Conservation (phyloP, 1,140 invertebrate genomes). For the Eriocheir sinensis region DNA sequence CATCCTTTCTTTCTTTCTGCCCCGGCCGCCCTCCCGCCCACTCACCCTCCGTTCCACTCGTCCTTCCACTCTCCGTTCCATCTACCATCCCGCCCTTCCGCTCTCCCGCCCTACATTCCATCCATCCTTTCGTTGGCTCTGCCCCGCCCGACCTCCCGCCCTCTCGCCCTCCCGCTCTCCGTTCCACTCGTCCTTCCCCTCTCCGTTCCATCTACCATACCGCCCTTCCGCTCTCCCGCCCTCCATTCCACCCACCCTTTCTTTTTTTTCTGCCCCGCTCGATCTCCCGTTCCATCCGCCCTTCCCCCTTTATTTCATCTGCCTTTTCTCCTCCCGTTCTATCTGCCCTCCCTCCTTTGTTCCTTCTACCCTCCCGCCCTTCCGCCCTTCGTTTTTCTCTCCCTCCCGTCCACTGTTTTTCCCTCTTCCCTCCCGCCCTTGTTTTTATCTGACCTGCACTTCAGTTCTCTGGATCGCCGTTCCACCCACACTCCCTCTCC, state of each 20-base stretch:
- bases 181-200: background rate
- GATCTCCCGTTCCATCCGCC: background rate
- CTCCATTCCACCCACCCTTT: background rate
- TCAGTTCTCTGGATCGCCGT: no score
- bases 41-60: background rate
- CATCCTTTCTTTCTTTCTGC: background rate
- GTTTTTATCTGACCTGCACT: no score
- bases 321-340: background rate
- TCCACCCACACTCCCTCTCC: no score
- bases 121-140: no score
- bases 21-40: background rate
- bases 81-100: background rate
- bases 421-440: no score
- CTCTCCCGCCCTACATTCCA: background rate
- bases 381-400: no score
- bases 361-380: no score
- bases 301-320: background rate
- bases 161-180: background rate
- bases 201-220: background rate
- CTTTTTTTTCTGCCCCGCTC: no score
- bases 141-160: no score
- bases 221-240: background rate
- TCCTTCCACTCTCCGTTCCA: background rate
- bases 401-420: no score
- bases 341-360: no score